Evolutionary conservation across 2,888 invertebrate genomes (phyloP).

Genomic region (Resseliella maxima): DNA sequence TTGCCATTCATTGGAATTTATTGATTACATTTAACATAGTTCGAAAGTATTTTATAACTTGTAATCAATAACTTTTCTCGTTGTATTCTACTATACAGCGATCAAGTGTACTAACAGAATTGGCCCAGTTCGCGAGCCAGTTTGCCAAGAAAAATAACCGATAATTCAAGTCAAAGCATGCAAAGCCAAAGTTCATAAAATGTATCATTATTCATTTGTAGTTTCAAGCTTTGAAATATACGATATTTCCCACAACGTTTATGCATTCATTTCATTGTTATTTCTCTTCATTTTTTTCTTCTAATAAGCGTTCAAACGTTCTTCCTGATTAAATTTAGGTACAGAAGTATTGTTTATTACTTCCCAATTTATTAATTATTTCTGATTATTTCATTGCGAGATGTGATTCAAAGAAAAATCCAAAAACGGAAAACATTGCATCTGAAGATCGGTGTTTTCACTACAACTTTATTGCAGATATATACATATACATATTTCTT

Average conservation of each 20-base stretch:
- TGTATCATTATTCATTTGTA: neutral
- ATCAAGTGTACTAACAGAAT: neutral
- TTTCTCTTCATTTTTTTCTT: neutral
- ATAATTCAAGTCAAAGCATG: neutral
- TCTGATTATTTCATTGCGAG: too few species aligned
- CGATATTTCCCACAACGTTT: conserved; percentile 6
- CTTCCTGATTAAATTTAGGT: neutral
- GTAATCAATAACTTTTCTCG: neutral
- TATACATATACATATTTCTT: too few species aligned
- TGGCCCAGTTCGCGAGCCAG: neutral
- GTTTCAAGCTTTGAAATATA: neutral
- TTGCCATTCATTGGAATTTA: neutral
- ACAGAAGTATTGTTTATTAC: neutral
- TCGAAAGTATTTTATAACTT: neutral
- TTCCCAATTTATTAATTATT: neutral
- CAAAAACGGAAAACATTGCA: too few species aligned
- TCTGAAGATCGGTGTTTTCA: too few species aligned
- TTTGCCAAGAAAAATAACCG: neutral
- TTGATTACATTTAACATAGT: neutral
- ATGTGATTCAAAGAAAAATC: too few species aligned
- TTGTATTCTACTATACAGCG: neutral
- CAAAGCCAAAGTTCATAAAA: conserved; percentile 22
- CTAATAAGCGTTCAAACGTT: neutral
- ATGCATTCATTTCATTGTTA: conserved; percentile 16
- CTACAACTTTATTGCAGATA: too few species aligned